Conservation (phyloP, 2,888 invertebrate species). For the Ecliptopera silaceata region DNA sequence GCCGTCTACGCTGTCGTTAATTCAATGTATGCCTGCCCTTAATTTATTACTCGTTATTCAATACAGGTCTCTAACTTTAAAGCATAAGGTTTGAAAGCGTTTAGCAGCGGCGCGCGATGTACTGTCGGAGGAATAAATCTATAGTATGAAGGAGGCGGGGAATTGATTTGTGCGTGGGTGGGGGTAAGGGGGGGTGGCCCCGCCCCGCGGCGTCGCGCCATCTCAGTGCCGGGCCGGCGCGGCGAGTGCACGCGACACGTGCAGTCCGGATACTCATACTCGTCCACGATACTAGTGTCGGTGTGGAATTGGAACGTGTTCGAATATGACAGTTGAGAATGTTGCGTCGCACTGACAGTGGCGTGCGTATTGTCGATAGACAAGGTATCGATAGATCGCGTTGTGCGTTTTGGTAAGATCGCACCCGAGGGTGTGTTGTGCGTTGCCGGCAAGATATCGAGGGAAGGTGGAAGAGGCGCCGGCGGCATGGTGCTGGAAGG, state of each 20-base stretch:
- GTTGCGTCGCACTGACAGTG: slow-evolving; percentile 51
- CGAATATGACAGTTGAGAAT: slow-evolving; percentile 56
- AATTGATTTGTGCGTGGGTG: slow-evolving; percentile 71
- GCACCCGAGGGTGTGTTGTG: neutral
- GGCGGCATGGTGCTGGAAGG: slow-evolving; percentile 85
- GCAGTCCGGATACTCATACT: slow-evolving; percentile 38
- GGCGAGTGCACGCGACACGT: slow-evolving; percentile 36
- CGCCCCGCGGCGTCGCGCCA: slow-evolving; percentile 73
- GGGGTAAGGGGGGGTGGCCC: slow-evolving; percentile 65
- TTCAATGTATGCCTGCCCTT: slow-evolving; percentile 77
- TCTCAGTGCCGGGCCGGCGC: slow-evolving; percentile 68
- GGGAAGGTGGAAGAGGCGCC: slow-evolving; percentile 52
- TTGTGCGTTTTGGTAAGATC: neutral
- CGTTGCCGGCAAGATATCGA: slow-evolving; percentile 59
- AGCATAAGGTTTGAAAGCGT: slow-evolving; percentile 78
- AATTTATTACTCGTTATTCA: slow-evolving; percentile 73
- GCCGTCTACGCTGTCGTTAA: slow-evolving; percentile 69
- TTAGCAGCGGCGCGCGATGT: slow-evolving; percentile 61
- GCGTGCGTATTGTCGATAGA: slow-evolving; percentile 50
- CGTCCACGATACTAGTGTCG: slow-evolving; percentile 37
- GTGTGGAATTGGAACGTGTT: slow-evolving; percentile 25
- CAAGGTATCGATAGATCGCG: neutral
- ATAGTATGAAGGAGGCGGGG: slow-evolving; percentile 82
- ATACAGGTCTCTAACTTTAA: slow-evolving; percentile 71
- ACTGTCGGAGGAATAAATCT: slow-evolving; percentile 79